phyloP scores from a whole-genome alignment of 1,140 invertebrate genomes.

The Batillaria attramentaria region DNA sequence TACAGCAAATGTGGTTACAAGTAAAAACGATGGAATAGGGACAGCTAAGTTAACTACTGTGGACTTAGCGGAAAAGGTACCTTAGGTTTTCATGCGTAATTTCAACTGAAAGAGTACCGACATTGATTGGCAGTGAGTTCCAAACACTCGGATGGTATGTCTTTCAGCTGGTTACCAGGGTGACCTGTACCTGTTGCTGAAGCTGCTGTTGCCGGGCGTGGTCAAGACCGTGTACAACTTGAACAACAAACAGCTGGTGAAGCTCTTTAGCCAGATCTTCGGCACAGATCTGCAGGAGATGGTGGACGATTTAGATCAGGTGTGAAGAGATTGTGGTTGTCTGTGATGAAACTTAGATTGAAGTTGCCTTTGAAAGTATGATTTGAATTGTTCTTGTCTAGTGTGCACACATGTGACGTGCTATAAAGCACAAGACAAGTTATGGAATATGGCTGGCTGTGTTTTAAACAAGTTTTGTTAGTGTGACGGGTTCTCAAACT shows the following conservation, averaged over 20 bases:
- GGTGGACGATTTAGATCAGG: slow-evolving; percentile 86
- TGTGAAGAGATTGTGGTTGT: too few relatives aligned
- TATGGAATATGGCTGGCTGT: not conserved
- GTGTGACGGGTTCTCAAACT: not conserved
- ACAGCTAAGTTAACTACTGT: too few relatives aligned
- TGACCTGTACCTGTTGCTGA: slow-evolving; percentile 86
- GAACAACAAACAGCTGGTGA: slow-evolving; percentile 92
- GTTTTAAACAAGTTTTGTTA: not conserved
- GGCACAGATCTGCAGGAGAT: slow-evolving; percentile 83
- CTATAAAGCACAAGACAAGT: too few relatives aligned
- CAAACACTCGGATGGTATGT: too few relatives aligned
- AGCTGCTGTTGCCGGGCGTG: slow-evolving; percentile 86
- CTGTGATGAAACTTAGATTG: too few relatives aligned
- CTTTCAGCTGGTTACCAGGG: slow-evolving; percentile 81
- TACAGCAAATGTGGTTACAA: too few relatives aligned
- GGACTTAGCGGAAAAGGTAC: not conserved
- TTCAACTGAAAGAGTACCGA: not conserved
- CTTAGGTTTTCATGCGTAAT: not conserved
- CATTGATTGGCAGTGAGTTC: not conserved
- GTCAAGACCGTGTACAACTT: slow-evolving; percentile 91
- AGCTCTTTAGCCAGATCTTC: slow-evolving; percentile 89
- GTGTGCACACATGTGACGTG: too few relatives aligned
- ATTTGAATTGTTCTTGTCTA: too few relatives aligned
- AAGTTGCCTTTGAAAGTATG: too few relatives aligned
- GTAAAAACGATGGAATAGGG: too few relatives aligned